Conservation (phyloP, 1,140 invertebrate species). For the Brachystomella parvula region DNA sequence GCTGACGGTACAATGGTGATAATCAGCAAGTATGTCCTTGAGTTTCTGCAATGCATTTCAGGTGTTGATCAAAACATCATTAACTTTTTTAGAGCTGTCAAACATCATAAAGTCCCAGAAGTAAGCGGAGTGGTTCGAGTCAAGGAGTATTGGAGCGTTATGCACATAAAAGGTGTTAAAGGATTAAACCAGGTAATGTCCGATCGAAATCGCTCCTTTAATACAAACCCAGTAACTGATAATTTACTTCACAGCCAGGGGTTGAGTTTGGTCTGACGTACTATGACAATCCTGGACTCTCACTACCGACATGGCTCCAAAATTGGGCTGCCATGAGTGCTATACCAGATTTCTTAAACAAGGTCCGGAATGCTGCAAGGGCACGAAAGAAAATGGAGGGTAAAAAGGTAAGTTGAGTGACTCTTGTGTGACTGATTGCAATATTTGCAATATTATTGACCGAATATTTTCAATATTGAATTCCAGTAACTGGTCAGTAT, state of each 20-base stretch:
- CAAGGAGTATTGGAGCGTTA: slow-evolving; percentile 73
- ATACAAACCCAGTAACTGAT: background rate
- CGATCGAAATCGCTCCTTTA: slow-evolving; percentile 7
- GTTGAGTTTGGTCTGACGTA: slow-evolving; percentile 78
- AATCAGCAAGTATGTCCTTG: slow-evolving; percentile 51
- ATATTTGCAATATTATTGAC: no score
- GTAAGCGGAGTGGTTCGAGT: slow-evolving; percentile 50
- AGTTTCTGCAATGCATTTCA: slow-evolving; percentile 45
- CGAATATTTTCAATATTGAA: no score
- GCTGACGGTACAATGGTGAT: slow-evolving; percentile 52
- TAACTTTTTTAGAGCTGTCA: slow-evolving; percentile 33
- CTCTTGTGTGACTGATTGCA: no score
- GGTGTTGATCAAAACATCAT: background rate
- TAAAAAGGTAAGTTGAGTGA: slow-evolving; percentile 4
- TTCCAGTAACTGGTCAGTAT: no score
- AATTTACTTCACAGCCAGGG: slow-evolving; percentile 45
- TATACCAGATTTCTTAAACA: slow-evolving; percentile 47
- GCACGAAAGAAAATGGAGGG: slow-evolving; percentile 9
- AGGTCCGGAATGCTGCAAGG: slow-evolving; percentile 47
- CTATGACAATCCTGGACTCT: slow-evolving; percentile 74
- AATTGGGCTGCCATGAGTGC: slow-evolving; percentile 55
- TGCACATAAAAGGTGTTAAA: slow-evolving; percentile 66
- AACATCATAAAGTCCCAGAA: slow-evolving; percentile 28
- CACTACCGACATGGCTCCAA: slow-evolving; percentile 56
- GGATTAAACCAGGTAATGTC: slow-evolving; percentile 51